Percentiles rank a stretch among this genome's conserved stretches.
These are phyloP conservation scores for Ploceus nigricollis DNA, from an alignment of 2,113 vertebrate species.

Conservation along the genomic window DNA sequence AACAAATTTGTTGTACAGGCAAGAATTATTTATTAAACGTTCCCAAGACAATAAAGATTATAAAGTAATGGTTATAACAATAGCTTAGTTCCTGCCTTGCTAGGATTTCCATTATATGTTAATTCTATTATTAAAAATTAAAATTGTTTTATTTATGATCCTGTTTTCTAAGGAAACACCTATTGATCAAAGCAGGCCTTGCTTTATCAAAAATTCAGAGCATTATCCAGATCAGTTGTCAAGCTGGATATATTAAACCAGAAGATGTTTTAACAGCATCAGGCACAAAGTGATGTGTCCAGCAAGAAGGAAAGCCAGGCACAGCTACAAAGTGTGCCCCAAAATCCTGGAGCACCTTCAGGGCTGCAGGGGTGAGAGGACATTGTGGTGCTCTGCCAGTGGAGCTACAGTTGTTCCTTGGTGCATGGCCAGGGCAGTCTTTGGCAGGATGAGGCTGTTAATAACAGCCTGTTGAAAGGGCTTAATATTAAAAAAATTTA, in stretches of 20 bases:
- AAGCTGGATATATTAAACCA: not conserved
- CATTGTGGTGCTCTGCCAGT: not conserved
- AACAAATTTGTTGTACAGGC: not conserved
- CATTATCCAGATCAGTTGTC: not conserved
- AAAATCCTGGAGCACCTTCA: not conserved
- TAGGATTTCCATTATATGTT: not conserved
- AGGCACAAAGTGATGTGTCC: not conserved
- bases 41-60: not conserved
- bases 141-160: slow-evolving; percentile 5
- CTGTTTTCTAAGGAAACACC: not conserved
- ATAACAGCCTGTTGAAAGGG: not conserved
- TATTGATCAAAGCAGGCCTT: slow-evolving; percentile 2
- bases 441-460: not conserved
- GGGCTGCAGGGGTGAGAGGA: not conserved
- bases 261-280: not conserved
- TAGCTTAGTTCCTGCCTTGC: not conserved
- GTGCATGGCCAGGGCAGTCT: not conserved
- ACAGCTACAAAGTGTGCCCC: no score
- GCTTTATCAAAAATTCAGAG: not conserved
- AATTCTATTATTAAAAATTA: slow-evolving; percentile 23
- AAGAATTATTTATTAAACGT: slow-evolving; percentile 7
- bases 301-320: not conserved
- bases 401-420: not conserved
- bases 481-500: not conserved
- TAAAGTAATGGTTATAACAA: not conserved